These are phyloP conservation scores for Zenarchopterus dispar DNA, from an alignment of 2,797 vertebrate genomes.

Conservation along the genomic window DNA sequence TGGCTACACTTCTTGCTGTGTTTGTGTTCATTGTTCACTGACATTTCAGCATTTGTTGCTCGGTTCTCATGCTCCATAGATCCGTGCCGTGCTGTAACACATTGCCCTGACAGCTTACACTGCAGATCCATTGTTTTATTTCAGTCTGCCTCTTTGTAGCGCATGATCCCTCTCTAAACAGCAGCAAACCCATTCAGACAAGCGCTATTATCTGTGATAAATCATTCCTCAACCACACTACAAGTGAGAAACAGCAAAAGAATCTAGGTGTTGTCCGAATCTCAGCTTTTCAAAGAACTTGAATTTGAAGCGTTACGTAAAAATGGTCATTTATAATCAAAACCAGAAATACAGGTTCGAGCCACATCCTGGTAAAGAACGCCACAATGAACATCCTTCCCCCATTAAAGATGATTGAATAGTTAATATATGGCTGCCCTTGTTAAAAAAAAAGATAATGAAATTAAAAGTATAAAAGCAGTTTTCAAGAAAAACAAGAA, in stretches of 20 bases:
- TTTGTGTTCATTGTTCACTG: conserved; percentile 61
- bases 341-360: conserved; percentile 5
- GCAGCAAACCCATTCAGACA: conserved; percentile 63
- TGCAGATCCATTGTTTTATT: conserved; percentile 62
- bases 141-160: conserved; percentile 67
- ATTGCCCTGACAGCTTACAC: conserved; percentile 58
- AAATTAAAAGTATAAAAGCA: too few relatives aligned
- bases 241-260: conserved; percentile 36
- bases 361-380: neutral
- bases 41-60: conserved; percentile 67
- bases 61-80: conserved; percentile 53
- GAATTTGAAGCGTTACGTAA: conserved; percentile 33
- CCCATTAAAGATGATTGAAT: neutral
- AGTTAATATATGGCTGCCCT: too few relatives aligned
- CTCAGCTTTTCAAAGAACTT: conserved; percentile 24
- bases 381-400: conserved; percentile 17
- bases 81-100: conserved; percentile 49
- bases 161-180: conserved; percentile 72
- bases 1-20: conserved; percentile 56
- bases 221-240: conserved; percentile 52
- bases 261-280: conserved; percentile 46
- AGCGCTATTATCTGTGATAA: conserved; percentile 48
- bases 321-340: conserved; percentile 15
- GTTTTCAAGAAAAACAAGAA: neutral
- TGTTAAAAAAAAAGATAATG: too few relatives aligned